A percentile compares a stretch with the other conserved stretches of the same genome.
Evolutionary conservation across 2,888 invertebrate genomes (phyloP).

Genomic region (Scaptomyza parva): DNA sequence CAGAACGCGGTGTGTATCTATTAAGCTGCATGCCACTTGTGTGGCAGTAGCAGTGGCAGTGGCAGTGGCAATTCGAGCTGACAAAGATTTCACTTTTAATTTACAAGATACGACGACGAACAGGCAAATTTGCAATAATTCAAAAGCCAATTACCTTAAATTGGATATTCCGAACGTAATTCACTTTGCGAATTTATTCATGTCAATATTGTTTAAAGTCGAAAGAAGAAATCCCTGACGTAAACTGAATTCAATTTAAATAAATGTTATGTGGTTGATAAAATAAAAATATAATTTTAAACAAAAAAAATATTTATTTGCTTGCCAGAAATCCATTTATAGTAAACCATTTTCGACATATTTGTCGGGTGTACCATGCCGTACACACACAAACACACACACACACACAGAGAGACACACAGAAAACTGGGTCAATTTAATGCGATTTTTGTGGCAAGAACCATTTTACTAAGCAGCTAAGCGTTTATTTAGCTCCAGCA

Average conservation of each 20-base stretch:
- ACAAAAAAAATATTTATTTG: too few relatives aligned
- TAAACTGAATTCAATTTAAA: background rate
- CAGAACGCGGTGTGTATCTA: slow-evolving; percentile 10
- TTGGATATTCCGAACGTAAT: slow-evolving; percentile 3
- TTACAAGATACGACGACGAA: slow-evolving; percentile 1
- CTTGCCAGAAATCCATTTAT: too few relatives aligned
- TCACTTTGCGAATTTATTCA: background rate
- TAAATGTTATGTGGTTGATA: background rate
- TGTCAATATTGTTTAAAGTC: slow-evolving; percentile 4
- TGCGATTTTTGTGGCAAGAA: slow-evolving; percentile 65
- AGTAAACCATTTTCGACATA: background rate
- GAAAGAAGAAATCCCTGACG: background rate
- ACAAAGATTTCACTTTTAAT: slow-evolving; percentile 34
- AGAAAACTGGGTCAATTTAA: slow-evolving; percentile 74
- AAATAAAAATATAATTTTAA: background rate
- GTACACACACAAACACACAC: too few relatives aligned
- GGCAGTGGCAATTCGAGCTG: slow-evolving; percentile 30
- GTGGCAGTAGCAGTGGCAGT: slow-evolving; percentile 32
- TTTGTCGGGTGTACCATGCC: slow-evolving; percentile 37
- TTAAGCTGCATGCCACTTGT: slow-evolving; percentile 40
- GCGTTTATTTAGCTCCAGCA: slow-evolving; percentile 42
- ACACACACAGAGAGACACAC: too few relatives aligned
- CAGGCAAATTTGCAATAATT: slow-evolving; percentile 3
- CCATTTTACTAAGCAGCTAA: slow-evolving; percentile 43
- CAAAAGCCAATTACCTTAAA: slow-evolving; percentile 13